Evolutionary conservation across 2,797 vertebrate species (phyloP), one percentile per base, ranked within the genome.

Genomic region (Fistularia commersonii): DNA sequence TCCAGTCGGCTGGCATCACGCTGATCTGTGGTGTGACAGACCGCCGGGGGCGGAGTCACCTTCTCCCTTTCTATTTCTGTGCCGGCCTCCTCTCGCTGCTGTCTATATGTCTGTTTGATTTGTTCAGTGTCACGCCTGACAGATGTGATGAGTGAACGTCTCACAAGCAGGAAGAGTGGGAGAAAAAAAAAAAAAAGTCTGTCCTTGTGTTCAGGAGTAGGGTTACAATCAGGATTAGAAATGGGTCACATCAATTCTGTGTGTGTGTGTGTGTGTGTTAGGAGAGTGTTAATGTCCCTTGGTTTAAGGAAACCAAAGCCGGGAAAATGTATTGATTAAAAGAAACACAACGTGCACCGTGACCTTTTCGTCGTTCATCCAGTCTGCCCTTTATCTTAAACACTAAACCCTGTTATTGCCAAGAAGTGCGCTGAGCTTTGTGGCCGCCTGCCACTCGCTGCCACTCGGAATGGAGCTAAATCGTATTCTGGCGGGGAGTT

Each of bases 31-130:
- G 38, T 61, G 66, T 66, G 59, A 75, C 64, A 70, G 61, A 11
- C 61, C 49, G 66, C 74, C 47, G 42, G 44, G 53, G 61, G 74
- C 37, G 39, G 57, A 73, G 70, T 77, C 76, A 83, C 75, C 72
- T 76, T 69, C 51, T 53, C 66, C 6, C 34, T 1, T 8, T 61
- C 69, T 81, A 72, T 73, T 69, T 53, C 67, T 45, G 70, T 61
- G 37, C 41, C 11, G 11, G 11, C 7, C 10, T 52, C 48, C 11
- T 57, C 47, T 58, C 32, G 51, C 46, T 8, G 43, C 65, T 31
- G 11, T 66, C 57, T 46, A 8, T 32, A 36, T n/a, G 23, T 64
- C 55, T 58, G 42, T 55, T 38, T 13, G 48, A 48, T 54, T 34
- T 8, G 11, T 14, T 57, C 36, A 32, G 6, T 32, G 38, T 45